Evolutionary conservation across 2,797 vertebrate species (phyloP).

Genomic region (Lagodon rhomboides): DNA sequence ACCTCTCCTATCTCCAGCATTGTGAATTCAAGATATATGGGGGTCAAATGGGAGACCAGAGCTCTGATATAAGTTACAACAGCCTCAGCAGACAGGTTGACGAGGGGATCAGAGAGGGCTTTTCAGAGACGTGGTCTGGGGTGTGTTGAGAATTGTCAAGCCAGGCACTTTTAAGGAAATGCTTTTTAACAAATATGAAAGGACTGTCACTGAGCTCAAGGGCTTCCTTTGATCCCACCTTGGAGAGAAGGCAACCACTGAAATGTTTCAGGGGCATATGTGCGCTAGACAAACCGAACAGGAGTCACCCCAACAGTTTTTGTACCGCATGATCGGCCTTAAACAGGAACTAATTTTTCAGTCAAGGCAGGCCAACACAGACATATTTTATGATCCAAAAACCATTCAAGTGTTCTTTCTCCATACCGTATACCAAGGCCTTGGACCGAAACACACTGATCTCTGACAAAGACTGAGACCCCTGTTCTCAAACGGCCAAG

Average conservation of each 20-base stretch:
- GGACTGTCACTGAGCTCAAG: conserved; percentile 1
- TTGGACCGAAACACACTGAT: not conserved
- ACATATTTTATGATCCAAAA: too few relatives aligned
- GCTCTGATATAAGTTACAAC: not conserved
- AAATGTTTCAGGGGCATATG: not conserved
- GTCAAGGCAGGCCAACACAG: too few relatives aligned
- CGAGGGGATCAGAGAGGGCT: not conserved
- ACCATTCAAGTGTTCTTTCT: too few relatives aligned
- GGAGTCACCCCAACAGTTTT: not conserved
- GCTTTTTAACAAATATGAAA: conserved; percentile 18
- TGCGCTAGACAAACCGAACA: not conserved
- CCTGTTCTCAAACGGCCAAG: not conserved
- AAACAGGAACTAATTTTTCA: not conserved
- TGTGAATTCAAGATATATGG: not conserved
- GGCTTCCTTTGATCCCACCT: not conserved
- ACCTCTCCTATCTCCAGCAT: not conserved
- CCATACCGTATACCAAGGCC: too few relatives aligned
- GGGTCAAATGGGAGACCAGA: not conserved
- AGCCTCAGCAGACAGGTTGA: not conserved
- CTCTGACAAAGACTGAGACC: not conserved
- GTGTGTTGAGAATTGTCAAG: not conserved
- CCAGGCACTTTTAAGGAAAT: conserved; percentile 2
- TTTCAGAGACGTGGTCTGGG: not conserved
- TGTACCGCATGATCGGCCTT: not conserved
- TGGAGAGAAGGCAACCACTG: not conserved